Conservation (phyloP, 1,140 invertebrate genomes). For the Cyrtorhinus lividipennis region DNA sequence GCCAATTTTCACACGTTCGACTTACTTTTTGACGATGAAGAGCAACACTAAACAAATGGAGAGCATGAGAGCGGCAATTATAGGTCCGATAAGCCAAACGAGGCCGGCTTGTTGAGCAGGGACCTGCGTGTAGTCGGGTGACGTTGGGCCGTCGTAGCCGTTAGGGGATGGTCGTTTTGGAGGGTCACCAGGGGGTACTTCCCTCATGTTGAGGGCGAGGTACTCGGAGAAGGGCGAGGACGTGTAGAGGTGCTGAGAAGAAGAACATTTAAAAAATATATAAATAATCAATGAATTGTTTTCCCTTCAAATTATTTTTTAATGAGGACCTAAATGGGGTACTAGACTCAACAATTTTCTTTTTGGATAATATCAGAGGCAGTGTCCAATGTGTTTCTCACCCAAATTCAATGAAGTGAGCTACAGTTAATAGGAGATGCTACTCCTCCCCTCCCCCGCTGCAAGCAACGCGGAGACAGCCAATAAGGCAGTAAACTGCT, state of each 20-base stretch:
- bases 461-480: too few relatives aligned
- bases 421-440: too few relatives aligned
- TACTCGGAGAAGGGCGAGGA: conserved; percentile 88
- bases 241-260: conserved; percentile 66
- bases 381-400: too few relatives aligned
- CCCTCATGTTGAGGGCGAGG: conserved; percentile 73
- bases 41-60: conserved; percentile 59
- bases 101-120: conserved; percentile 65
- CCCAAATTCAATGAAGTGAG: too few relatives aligned
- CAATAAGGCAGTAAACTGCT: too few relatives aligned
- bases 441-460: too few relatives aligned
- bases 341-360: too few relatives aligned
- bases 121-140: conserved; percentile 54
- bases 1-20: too few relatives aligned
- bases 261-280: too few relatives aligned
- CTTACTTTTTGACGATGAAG: conserved; percentile 56
- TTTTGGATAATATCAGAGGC: too few relatives aligned
- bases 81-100: conserved; percentile 72
- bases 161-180: conserved; percentile 68
- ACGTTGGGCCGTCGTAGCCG: conserved; percentile 44
- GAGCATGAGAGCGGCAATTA: conserved; percentile 61
- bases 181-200: conserved; percentile 70
- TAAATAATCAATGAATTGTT: conserved; percentile 1
- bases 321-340: too few relatives aligned
- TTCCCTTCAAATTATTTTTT: neutral